Evolutionary conservation across 1,140 invertebrate species (phyloP).

Genomic region (Steinernema khuongi): DNA sequence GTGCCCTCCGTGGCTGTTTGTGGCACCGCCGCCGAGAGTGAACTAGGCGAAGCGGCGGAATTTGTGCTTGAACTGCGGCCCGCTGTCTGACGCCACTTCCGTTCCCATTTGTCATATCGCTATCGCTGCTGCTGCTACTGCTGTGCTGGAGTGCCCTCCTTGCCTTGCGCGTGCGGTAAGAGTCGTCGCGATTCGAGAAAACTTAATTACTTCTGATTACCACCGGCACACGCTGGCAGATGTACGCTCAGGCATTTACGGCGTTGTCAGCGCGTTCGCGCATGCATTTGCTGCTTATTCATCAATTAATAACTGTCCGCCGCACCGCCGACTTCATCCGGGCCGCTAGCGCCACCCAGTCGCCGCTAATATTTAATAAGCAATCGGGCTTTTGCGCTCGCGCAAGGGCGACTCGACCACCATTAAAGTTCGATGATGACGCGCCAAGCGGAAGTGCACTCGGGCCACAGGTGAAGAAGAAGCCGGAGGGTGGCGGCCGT

Average conservation of each 20-base stretch:
- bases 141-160: too few species aligned
- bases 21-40: background rate
- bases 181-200: background rate
- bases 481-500: too few species aligned
- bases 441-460: background rate
- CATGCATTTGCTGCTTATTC: background rate
- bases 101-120: too few species aligned
- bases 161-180: too few species aligned
- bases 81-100: background rate
- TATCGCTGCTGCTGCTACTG: too few species aligned
- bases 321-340: background rate
- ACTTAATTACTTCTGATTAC: background rate
- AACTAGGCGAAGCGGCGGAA: background rate
- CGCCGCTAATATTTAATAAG: background rate
- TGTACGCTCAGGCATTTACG: background rate
- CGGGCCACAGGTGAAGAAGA: too few species aligned
- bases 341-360: background rate
- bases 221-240: background rate
- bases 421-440: background rate
- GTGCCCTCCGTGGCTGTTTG: background rate
- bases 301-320: background rate
- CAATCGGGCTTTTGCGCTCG: background rate
- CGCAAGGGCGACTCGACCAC: background rate
- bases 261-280: background rate
- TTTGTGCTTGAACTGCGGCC: background rate